Evolutionary conservation across 2,113 vertebrate genomes (phyloP).

Genomic region (Tyrannus savana): DNA sequence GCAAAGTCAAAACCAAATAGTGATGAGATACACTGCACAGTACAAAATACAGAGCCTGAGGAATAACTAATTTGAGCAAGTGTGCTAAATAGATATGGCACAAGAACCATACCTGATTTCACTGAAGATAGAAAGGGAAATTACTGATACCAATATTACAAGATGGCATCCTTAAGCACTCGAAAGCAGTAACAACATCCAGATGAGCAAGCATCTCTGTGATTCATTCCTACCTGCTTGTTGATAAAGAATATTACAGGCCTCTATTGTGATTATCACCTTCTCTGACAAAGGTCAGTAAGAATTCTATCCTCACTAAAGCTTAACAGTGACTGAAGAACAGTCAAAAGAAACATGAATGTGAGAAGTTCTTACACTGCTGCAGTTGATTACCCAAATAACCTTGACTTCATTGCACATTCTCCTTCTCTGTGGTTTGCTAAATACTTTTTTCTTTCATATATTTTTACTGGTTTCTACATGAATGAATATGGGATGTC

Average conservation of each 20-base stretch:
- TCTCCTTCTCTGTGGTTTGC: not conserved
- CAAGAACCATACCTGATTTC: slow-evolving; percentile 8
- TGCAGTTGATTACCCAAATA: not conserved
- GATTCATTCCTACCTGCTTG: slow-evolving; percentile 27
- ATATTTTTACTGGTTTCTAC: not conserved
- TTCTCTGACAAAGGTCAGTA: not conserved
- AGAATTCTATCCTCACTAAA: not conserved
- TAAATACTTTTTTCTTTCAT: not conserved
- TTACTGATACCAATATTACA: slow-evolving; percentile 38
- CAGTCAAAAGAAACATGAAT: not conserved
- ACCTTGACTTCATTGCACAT: not conserved
- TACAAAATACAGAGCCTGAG: not conserved
- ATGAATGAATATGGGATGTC: not conserved
- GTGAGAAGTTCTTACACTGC: not conserved
- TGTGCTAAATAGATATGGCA: not conserved
- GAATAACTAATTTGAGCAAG: not conserved
- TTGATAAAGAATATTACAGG: slow-evolving; percentile 40
- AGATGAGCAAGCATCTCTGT: slow-evolving; percentile 43
- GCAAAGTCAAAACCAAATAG: not conserved
- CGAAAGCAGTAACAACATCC: slow-evolving; percentile 21
- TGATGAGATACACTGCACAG: not conserved
- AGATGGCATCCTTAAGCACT: slow-evolving; percentile 15
- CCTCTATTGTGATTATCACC: slow-evolving; percentile 2
- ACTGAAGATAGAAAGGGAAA: slow-evolving; percentile 51
- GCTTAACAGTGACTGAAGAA: not conserved